Conservation (phyloP, 2,888 invertebrate genomes). For the Acanthosepion lycidas region DNA sequence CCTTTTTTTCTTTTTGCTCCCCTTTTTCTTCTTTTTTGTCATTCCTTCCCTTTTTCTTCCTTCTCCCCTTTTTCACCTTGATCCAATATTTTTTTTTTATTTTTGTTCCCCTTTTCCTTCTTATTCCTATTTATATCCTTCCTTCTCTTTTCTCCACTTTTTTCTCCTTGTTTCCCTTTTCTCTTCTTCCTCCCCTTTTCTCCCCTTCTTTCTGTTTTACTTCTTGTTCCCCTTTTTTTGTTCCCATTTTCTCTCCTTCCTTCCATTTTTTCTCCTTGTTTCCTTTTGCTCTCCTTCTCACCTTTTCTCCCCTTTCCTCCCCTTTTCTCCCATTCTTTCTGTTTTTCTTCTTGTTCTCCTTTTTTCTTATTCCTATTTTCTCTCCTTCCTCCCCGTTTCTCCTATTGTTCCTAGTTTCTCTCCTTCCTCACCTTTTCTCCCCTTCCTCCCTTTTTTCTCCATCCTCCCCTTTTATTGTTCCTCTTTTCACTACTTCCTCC, state of each 20-base stretch:
- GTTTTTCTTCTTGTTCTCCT: too few species aligned
- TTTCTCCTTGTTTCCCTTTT: neutral
- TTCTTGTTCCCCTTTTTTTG: too few species aligned
- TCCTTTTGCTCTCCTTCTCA: neutral
- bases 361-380: neutral
- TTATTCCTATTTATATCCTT: neutral
- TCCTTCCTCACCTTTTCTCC: fast-evolving
- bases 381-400: neutral
- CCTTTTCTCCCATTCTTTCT: neutral
- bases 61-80: too few species aligned
- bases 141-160: neutral
- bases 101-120: neutral
- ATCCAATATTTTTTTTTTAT: too few species aligned
- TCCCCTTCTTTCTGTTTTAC: too few species aligned
- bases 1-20: neutral
- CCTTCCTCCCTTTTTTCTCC: too few species aligned
- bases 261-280: neutral
- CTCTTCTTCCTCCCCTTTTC: neutral
- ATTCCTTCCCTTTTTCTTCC: neutral
- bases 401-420: too few species aligned
- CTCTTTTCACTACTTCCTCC: neutral
- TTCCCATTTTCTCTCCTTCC: too few species aligned
- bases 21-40: neutral
- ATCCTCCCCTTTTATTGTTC: too few species aligned
- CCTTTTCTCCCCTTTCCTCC: neutral